phyloP scores from a whole-genome alignment of 2,888 invertebrate genomes.

The Xanthia icteritia region DNA sequence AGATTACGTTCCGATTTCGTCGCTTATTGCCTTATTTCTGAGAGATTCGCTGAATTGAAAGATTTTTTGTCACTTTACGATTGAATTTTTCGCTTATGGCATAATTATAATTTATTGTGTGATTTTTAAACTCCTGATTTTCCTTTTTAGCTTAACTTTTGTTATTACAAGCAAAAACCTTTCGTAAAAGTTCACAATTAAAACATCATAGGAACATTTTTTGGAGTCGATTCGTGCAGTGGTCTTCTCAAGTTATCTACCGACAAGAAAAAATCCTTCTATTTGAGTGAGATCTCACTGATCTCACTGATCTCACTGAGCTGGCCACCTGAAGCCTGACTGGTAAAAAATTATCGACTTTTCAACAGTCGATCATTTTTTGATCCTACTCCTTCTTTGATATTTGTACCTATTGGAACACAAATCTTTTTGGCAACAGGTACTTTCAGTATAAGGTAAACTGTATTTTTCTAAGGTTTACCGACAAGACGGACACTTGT shows the following conservation, averaged over 20 bases:
- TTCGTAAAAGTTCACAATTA: neutral
- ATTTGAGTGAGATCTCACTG: neutral
- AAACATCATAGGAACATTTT: neutral
- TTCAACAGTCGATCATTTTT: too few relatives aligned
- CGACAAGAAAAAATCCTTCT: neutral
- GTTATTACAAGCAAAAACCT: neutral
- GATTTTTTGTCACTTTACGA: neutral
- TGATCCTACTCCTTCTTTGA: too few relatives aligned
- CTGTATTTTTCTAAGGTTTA: neutral
- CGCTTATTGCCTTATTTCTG: neutral
- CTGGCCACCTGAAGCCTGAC: neutral
- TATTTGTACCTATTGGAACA: neutral
- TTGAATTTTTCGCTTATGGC: neutral
- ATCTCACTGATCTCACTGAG: neutral
- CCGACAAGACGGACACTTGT: neutral
- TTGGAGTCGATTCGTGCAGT: neutral
- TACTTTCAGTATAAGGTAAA: neutral
- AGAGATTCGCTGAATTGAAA: neutral
- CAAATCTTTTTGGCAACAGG: neutral
- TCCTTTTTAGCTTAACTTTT: neutral
- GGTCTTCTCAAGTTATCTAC: neutral
- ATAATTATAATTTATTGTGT: neutral
- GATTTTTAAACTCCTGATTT: neutral
- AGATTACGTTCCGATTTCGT: conserved; percentile 14
- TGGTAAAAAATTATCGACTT: neutral